Base-by-base conservation (phyloP, 2,113 vertebrate species). In the Regulus satrapa region DNA sequence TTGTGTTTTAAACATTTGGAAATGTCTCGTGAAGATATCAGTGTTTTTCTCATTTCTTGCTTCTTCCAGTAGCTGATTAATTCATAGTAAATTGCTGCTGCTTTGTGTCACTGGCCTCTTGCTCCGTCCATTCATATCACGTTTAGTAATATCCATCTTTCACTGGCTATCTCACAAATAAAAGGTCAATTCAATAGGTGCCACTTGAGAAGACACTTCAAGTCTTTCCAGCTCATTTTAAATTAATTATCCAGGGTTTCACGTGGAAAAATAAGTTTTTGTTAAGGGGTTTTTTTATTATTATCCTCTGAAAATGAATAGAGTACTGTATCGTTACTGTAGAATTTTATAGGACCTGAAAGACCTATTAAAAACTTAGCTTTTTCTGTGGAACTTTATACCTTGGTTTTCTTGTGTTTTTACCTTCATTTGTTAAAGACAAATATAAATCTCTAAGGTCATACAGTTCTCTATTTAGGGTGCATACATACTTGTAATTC, bases 211-310 rank as follows among this genome's bases (percentile, higher is more conserved):
- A 21, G 29, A 41, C 14, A n/a, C 3, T 82, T 21, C 19, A 16
- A 32, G 10, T 34, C 15, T 83, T 71, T 52, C 26, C 6, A 11
- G 23, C 23, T 62, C 38, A 9, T 92, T 87, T 59, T 15, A 88
- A 90, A 62, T 73, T 68, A 31, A 36, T 61, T 28, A 36, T 69
- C 13, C 4, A 14, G 17, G 2, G 12, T 46, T 87, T 82, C 68
- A 20, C 75, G 17, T 67, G 7, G n/a, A 85, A 52, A 64, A 7
- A 14, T 40, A 56, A 72, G 10, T 12, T 17, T 75, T 72, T 66
- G 8, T 73, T 66, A 66, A 63, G 8, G 24, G 1, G 0, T 0
- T 46, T 14, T 16, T 88, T 73, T 1, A 32, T 34, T n/a, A n/a
- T 13, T 78, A 1, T n/a, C 19, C 6, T 84, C 12, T 64, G 34